A percentile compares a stretch with the other conserved stretches of the same genome.
Evolutionary conservation across 1,140 invertebrate genomes (phyloP).

Genomic region (Oreohelix idahoensis): DNA sequence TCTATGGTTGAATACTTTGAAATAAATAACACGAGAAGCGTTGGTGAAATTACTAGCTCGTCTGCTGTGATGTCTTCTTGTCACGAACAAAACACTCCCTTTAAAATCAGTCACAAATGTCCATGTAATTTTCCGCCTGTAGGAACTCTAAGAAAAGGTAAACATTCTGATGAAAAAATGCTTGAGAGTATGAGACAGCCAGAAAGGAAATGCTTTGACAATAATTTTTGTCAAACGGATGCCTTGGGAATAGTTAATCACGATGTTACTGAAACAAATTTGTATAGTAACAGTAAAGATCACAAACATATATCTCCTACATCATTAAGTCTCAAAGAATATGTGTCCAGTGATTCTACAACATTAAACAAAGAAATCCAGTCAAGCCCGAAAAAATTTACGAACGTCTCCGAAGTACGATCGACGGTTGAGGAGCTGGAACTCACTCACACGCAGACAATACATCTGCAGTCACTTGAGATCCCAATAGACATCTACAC

Average conservation of each 20-base stretch:
- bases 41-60: no score
- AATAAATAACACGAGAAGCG: background rate
- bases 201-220: background rate
- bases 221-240: background rate
- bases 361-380: background rate
- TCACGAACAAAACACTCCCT: no score
- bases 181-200: no score
- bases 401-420: background rate
- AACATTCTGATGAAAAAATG: no score
- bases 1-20: background rate
- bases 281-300: no score
- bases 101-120: no score
- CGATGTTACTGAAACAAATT: no score
- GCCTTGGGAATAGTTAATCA: background rate
- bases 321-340: no score
- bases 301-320: no score
- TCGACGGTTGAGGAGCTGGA: background rate
- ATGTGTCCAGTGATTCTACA: background rate
- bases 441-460: background rate
- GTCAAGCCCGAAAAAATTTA: background rate
- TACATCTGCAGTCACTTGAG: background rate
- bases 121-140: no score
- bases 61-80: no score
- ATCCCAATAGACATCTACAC: slow-evolving; percentile 27
- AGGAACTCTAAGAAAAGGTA: no score